These are phyloP conservation scores for Sylvia borin DNA, from an alignment of 2,797 vertebrate species.

Conservation along the genomic window DNA sequence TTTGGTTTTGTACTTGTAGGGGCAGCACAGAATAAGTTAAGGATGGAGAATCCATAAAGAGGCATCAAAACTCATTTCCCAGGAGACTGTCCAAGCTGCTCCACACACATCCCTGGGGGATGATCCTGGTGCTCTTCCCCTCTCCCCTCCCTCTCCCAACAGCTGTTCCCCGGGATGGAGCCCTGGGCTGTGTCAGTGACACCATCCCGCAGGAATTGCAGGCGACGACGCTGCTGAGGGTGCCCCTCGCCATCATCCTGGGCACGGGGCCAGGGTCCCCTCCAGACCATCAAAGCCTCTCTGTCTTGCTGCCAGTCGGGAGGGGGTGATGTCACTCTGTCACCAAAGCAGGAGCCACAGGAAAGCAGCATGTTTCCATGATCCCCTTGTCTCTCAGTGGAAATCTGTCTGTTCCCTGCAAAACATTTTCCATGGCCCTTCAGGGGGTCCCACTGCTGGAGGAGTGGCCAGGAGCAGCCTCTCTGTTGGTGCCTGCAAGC, in stretches of 20 bases:
- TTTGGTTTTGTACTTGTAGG: neutral
- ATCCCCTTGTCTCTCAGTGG: neutral
- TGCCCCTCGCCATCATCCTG: neutral
- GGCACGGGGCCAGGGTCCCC: neutral
- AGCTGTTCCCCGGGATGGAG: neutral
- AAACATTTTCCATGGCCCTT: neutral
- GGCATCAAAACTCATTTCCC: neutral
- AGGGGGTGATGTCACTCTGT: neutral
- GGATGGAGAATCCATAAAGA: neutral
- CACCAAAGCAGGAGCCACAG: neutral
- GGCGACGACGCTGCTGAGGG: neutral
- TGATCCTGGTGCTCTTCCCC: neutral
- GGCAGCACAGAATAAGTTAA: neutral
- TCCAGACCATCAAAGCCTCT: slow-evolving; percentile 6
- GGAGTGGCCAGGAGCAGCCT: neutral
- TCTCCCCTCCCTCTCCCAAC: neutral
- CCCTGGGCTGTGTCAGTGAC: slow-evolving; percentile 1
- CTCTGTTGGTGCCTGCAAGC: neutral
- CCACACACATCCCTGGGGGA: neutral
- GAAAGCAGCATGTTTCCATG: accelerated
- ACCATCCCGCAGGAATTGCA: slow-evolving; percentile 27
- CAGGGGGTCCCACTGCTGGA: neutral
- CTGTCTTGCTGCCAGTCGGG: neutral
- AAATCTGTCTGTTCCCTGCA: neutral
- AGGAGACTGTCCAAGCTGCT: neutral